Evolutionary conservation across 2,888 invertebrate genomes (phyloP).

Genomic region (Hydrotaea cyrtoneurina): DNA sequence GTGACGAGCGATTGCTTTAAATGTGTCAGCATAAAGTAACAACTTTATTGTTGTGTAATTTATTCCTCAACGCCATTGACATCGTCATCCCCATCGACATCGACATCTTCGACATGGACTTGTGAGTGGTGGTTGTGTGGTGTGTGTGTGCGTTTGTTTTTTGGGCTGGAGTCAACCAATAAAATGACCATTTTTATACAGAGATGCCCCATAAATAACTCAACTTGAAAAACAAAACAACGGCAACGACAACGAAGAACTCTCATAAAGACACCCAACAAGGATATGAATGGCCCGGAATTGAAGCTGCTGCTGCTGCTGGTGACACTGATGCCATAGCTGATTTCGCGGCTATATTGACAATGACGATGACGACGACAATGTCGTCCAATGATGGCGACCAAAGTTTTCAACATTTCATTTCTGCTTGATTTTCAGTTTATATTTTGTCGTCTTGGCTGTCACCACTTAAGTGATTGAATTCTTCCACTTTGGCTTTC

Average conservation of each 20-base stretch:
- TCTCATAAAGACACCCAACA: constrained; percentile 49
- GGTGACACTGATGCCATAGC: constrained; percentile 43
- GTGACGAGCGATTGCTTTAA: constrained; percentile 72
- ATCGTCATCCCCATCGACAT: constrained; percentile 30
- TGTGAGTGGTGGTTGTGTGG: neutral
- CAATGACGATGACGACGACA: neutral
- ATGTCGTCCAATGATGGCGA: constrained; percentile 47
- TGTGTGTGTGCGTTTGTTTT: neutral
- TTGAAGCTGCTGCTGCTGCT: constrained; percentile 47
- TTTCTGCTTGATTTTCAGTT: constrained; percentile 27
- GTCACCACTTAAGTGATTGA: constrained; percentile 64
- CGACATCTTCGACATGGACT: constrained; percentile 31
- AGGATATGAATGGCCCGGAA: constrained; percentile 59
- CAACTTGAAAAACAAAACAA: constrained; percentile 50
- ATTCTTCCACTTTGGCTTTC: constrained; percentile 23
- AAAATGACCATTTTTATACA: constrained; percentile 66
- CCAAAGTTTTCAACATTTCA: constrained; percentile 53
- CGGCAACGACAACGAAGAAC: neutral
- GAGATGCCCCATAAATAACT: constrained; percentile 66
- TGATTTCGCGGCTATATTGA: neutral
- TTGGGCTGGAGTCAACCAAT: constrained; percentile 51
- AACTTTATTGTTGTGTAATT: constrained; percentile 80
- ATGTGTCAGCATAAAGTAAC: constrained; percentile 80
- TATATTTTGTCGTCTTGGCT: constrained; percentile 26
- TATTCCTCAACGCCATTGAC: constrained; percentile 73